Conservation (phyloP, 37 sponge, comb jelly and placozoan genomes). For the Agelas oroides region DNA sequence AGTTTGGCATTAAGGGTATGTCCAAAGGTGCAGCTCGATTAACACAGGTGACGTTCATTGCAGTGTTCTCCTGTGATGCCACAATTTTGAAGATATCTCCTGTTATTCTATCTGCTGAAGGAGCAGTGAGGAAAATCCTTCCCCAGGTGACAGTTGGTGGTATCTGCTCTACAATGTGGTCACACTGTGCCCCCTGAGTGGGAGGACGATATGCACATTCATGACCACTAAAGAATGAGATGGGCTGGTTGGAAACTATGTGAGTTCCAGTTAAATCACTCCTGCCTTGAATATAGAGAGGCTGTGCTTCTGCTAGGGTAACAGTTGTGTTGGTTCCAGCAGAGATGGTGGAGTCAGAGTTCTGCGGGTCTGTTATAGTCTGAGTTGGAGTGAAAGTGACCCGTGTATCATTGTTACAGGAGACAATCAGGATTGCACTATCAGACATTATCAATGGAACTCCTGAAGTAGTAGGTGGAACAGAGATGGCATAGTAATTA, state of each 20-base stretch:
- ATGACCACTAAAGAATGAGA: constrained; percentile 40
- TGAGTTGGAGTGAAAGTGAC: constrained; percentile 49
- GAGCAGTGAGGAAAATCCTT: constrained; percentile 36
- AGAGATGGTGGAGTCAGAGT: neutral
- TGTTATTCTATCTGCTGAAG: neutral
- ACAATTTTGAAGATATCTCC: constrained; percentile 32
- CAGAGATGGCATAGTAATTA: constrained; percentile 52
- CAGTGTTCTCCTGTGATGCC: constrained; percentile 41
- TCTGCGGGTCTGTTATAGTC: neutral
- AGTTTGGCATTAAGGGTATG: neutral
- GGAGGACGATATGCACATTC: constrained; percentile 49
- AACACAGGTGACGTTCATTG: constrained; percentile 12
- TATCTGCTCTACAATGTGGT: constrained; percentile 50
- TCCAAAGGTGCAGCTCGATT: neutral
- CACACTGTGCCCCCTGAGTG: constrained; percentile 7
- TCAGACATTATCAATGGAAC: neutral
- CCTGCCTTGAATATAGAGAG: constrained; percentile 22
- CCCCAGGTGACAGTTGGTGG: constrained; percentile 67
- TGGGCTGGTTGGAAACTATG: constrained; percentile 29
- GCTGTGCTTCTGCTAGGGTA: constrained; percentile 15
- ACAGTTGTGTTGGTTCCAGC: constrained; percentile 20
- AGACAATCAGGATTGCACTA: constrained; percentile 35
- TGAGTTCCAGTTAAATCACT: constrained; percentile 44
- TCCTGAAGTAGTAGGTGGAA: neutral
- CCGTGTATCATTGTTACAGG: neutral